Base-by-base conservation (phyloP, 1,140 invertebrate genomes). In the Bombus confusus region DNA sequence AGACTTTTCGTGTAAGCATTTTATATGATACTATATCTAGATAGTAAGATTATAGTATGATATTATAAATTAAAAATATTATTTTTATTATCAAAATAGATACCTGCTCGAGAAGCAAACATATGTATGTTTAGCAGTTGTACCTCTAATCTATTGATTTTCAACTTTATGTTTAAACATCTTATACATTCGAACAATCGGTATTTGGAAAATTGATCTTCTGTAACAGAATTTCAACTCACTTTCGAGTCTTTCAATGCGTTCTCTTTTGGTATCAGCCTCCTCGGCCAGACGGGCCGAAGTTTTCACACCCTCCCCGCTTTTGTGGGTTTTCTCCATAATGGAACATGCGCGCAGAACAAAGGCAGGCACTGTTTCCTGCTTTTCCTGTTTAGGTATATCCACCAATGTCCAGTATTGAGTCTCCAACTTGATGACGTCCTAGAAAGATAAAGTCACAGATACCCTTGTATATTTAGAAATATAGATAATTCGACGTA, bases 361-460 rank as follows among this genome's bases (percentile, higher is more conserved):
- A 94, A 98, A 99, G 0, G 97, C 97, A 74, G 98, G 98, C 31
- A 98, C 98, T 0, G 98, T 98, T 95, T 98, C 98, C 90, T 98
- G 98, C 92, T 98, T 98, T 91, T 98, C 96, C 91, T 98, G 97
- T 68, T 97, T 97, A 28, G 98, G 98, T 79, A 99, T 98, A 92
- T 99, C 98, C 37, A 99, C 97, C 81, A 99, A 94, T 1, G 98
- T 98, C 98, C 98, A 99, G 95, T 99, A 98, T 93, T 99, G 98
- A 3, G 98, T 98, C 95, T 99, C 98, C 91, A 99, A 95, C 85
- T 98, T 97, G 87, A 98, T 98, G 22, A 99, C 98, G 91, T 98
- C 98, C 98, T 98, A 93, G 72, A 96, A 95, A 78, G 62, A 71
- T 31, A 66, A 83, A 77, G 76, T 52, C 47, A 66, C 57, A 37